Conservation (phyloP, 2,888 invertebrate genomes). For the Drosophila leonis region DNA sequence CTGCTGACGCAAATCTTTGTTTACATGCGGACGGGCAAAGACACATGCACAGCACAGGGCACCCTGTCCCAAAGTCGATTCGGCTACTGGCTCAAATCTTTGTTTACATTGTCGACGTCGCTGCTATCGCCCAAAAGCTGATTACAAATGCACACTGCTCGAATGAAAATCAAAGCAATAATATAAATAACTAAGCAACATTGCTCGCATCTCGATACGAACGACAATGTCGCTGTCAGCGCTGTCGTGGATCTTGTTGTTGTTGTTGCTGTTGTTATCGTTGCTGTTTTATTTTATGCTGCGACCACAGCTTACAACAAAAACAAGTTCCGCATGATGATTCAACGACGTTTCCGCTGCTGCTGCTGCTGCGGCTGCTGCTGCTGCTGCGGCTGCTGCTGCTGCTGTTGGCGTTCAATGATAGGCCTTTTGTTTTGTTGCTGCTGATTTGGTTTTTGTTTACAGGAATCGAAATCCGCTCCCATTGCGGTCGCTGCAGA, state of each 20-base stretch:
- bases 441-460: conserved; percentile 56
- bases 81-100: conserved; percentile 44
- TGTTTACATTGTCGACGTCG: conserved; percentile 62
- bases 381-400: conserved; percentile 25
- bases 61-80: background rate
- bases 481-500: conserved; percentile 5
- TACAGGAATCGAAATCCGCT: conserved; percentile 44
- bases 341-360: conserved; percentile 71
- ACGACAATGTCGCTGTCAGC: conserved; percentile 6
- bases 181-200: conserved; percentile 21
- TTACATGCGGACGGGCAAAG: background rate
- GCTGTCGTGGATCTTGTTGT: conserved; percentile 19
- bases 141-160: conserved; percentile 41
- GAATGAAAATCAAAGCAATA: conserved; percentile 26
- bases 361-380: conserved; percentile 7
- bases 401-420: conserved; percentile 33
- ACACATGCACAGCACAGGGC: background rate
- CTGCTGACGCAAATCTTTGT: conserved; percentile 51
- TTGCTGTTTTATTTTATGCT: conserved; percentile 40
- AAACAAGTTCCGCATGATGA: conserved; percentile 77
- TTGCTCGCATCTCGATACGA: conserved; percentile 25
- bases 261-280: conserved; percentile 8
- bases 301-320: conserved; percentile 45
- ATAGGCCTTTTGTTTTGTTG: conserved; percentile 40
- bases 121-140: conserved; percentile 33